Base-by-base conservation (phyloP, 1,140 invertebrate species). In the Aporrectodea caliginosa region DNA sequence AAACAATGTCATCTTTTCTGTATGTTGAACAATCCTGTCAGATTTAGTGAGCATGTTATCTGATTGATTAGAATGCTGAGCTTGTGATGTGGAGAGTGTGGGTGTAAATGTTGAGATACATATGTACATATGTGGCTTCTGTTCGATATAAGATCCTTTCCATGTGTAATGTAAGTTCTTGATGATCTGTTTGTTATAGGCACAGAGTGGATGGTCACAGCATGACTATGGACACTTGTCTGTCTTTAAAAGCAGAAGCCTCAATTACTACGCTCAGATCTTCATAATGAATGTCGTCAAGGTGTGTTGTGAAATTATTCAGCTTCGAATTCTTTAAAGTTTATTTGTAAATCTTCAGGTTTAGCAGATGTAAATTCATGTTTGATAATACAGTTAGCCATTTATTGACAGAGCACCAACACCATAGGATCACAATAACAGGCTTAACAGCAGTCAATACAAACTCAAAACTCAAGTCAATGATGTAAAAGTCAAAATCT, bases 141-240 rank as follows among this genome's bases (percentile, higher is more conserved):
- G n/a, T n/a, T n/a, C n/a, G n/a, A n/a, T n/a, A n/a, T n/a, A n/a
- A n/a, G n/a, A n/a, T n/a, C n/a, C n/a, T n/a, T n/a, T n/a, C n/a
- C n/a, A n/a, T 69, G 69, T 69, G 0, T n/a, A 69, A 69, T 29
- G 29, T 69, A 69, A n/a, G 14, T 68, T 14, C n/a, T 68, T 16
- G 14, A 16, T 68, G 14, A 16, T 16, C n/a, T 68, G n/a, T 16
- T 68, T 14, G 14, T n/a, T 68, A 68, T 79, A 88, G 87, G 83
- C 83, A 22, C 88, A 89, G 80, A 77, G 83, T 35, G 85, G 85
- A 33, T 89, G 88, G 88, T 69, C 84, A 35, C 88, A 89, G 81
- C 88, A 89, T 83, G 87, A 88, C 79, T 87, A 85, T 81, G 87
- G 87, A 16, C 87, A 88, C 81, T 78, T 87, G 58, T 86, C 86